Base-by-base conservation (phyloP, 2,888 invertebrate species). In the Caenorhabditis parvicauda region DNA sequence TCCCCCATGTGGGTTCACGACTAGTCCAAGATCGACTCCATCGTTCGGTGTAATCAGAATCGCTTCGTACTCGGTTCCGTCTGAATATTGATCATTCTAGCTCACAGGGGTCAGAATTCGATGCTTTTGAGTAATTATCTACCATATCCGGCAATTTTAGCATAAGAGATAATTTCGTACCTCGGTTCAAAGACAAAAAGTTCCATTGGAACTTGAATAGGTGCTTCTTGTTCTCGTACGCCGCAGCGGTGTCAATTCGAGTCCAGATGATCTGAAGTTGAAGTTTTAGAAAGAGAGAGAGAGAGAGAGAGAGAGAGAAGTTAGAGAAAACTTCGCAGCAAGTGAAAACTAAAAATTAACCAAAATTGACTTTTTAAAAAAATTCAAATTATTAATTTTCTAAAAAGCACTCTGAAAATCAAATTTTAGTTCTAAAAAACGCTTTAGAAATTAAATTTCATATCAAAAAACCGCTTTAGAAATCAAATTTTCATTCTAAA, bases 1-100 rank as follows among this genome's bases (percentile, higher is more conserved):
- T 28, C 81, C 81, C 25, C 81, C 81, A 49, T 82, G 81, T 1
- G 77, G 76, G 29, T 69, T 45, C 4, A 77, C 78, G 2, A 81
- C 70, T 41, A 81, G 51, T 4, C 76, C 77, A 21, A 73, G 37
- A 19, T 57, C 52, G 35, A 37, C n/a, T 0, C 63, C 59, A 37
- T 64, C 64, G 35, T 61, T 64, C 7, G 77, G 74, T 14, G 47
- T 19, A 17, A 65, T 54, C 21, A 79, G 59, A 46, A 80, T 69
- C 25, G 72, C 79, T 54, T 81, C 80, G 58, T 78, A 80, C 5
- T 53, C 56, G 14, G 46, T 52, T 5, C 55, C 48, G 22, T 67
- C 70, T 59, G 25, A 42, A 49, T 35, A 2, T 9, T 32, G 35
- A 32, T 9, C 9, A 32, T n/a, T n/a, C n/a, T n/a, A n/a, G n/a